Evolutionary conservation across 2,888 invertebrate genomes (phyloP).

Genomic region (Leucophora obtusa): DNA sequence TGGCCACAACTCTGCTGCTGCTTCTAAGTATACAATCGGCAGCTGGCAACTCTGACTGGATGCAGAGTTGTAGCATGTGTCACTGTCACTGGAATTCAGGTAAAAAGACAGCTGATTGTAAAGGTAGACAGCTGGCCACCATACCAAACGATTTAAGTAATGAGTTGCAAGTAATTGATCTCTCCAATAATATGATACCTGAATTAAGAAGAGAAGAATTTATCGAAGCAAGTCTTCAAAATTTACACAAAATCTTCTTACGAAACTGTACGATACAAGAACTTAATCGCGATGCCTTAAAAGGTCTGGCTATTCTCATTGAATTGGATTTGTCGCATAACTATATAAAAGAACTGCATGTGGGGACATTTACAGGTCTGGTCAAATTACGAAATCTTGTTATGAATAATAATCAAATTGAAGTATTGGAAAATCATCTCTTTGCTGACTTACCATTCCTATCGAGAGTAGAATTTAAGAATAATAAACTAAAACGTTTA

Average conservation of each 20-base stretch:
- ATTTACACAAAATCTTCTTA: conserved; percentile 89
- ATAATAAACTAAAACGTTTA: conserved; percentile 86
- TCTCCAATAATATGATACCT: conserved; percentile 85
- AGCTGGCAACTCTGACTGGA: conserved; percentile 74
- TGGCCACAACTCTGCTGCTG: conserved; percentile 56
- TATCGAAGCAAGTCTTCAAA: conserved; percentile 84
- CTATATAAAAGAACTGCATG: conserved; percentile 82
- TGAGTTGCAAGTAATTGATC: conserved; percentile 85
- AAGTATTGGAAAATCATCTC: conserved; percentile 85
- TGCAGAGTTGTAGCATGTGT: conserved; percentile 80
- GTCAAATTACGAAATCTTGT: conserved; percentile 85
- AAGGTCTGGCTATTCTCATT: conserved; percentile 87
- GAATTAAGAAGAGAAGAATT: conserved; percentile 85
- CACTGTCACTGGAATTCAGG: conserved; percentile 92
- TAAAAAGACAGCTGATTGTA: conserved; percentile 90
- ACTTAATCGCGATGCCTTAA: conserved; percentile 87
- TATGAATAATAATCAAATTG: conserved; percentile 87
- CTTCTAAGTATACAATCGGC: conserved; percentile 60
- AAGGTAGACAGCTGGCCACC: conserved; percentile 82
- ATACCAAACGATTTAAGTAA: conserved; percentile 87
- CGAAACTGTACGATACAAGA: conserved; percentile 86
- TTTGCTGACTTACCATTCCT: conserved; percentile 87
- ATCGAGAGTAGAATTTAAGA: conserved; percentile 87
- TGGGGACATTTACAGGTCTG: conserved; percentile 86
- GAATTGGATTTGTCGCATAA: conserved; percentile 91